phyloP scores from a whole-genome alignment of 2,888 invertebrate genomes.

The Nineta flava region DNA sequence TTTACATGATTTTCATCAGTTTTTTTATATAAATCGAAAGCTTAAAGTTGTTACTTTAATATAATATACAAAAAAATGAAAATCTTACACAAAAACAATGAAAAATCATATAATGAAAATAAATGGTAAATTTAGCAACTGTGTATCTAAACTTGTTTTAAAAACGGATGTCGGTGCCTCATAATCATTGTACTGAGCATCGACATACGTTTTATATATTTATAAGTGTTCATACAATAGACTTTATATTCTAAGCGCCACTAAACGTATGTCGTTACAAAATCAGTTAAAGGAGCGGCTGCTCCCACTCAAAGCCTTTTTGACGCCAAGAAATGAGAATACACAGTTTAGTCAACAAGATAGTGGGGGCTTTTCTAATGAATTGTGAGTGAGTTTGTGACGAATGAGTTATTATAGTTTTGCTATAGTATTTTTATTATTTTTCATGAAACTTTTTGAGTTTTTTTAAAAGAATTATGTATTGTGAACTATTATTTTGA shows the following conservation, averaged over 20 bases:
- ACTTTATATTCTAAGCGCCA: slow-evolving; percentile 13
- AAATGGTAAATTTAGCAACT: slow-evolving; percentile 32
- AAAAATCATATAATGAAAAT: not conserved
- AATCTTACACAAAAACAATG: too few species aligned
- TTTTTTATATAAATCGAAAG: not conserved
- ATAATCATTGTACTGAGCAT: slow-evolving; percentile 22
- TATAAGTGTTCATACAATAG: slow-evolving; percentile 1
- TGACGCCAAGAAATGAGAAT: slow-evolving; percentile 51
- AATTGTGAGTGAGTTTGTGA: slow-evolving; percentile 36
- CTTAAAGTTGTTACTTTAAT: too few species aligned
- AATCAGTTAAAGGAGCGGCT: slow-evolving; percentile 27
- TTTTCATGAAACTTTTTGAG: slow-evolving; percentile 19
- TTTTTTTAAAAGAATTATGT: slow-evolving; percentile 11
- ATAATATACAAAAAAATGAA: too few species aligned
- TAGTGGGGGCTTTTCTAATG: slow-evolving; percentile 30
- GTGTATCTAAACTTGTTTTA: slow-evolving; percentile 50
- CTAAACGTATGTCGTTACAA: slow-evolving; percentile 24
- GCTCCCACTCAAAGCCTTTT: slow-evolving; percentile 44
- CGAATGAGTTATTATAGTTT: slow-evolving; percentile 26
- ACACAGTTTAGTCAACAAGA: slow-evolving; percentile 35
- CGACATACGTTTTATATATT: slow-evolving; percentile 28
- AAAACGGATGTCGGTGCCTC: slow-evolving; percentile 50
- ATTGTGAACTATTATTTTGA: slow-evolving; percentile 4
- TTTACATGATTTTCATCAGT: not conserved
- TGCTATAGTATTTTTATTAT: slow-evolving; percentile 21